phyloP scores from a whole-genome alignment of 2,888 invertebrate species.

The Nomada goodeniana region DNA sequence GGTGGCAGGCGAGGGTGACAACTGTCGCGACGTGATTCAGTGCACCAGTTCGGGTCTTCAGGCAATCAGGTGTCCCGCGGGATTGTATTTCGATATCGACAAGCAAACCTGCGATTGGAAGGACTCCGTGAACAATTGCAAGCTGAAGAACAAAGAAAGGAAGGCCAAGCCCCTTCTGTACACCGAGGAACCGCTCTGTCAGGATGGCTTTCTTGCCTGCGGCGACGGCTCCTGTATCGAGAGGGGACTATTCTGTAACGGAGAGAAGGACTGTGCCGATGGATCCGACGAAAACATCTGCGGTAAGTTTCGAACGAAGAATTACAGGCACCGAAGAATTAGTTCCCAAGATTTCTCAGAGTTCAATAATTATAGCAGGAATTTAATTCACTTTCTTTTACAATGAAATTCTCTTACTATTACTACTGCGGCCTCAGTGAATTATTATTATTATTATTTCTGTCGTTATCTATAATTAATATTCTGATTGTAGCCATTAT shows the following conservation, averaged over 20 bases:
- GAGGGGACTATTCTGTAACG: constrained; percentile 96
- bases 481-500: too few species aligned
- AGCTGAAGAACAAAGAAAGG: constrained; percentile 94
- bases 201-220: constrained; percentile 94
- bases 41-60: constrained; percentile 97
- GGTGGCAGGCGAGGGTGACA: constrained; percentile 95
- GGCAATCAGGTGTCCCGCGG: constrained; percentile 96
- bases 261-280: constrained; percentile 94
- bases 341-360: too few species aligned
- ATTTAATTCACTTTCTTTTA: too few species aligned
- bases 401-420: too few species aligned
- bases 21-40: constrained; percentile 97
- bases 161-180: constrained; percentile 94
- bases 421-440: too few species aligned
- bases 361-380: too few species aligned
- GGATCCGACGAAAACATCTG: constrained; percentile 96
- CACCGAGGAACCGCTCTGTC: constrained; percentile 96
- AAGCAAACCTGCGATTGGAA: constrained; percentile 98
- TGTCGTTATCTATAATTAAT: too few species aligned
- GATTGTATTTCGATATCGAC: constrained; percentile 96
- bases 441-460: too few species aligned
- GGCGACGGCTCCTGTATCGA: constrained; percentile 95
- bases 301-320: constrained; percentile 87
- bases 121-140: constrained; percentile 96
- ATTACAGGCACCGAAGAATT: too few species aligned